Evolutionary conservation across 92 coral and sea anemone genomes (phyloP).

Genomic region (Porites cylindrica): DNA sequence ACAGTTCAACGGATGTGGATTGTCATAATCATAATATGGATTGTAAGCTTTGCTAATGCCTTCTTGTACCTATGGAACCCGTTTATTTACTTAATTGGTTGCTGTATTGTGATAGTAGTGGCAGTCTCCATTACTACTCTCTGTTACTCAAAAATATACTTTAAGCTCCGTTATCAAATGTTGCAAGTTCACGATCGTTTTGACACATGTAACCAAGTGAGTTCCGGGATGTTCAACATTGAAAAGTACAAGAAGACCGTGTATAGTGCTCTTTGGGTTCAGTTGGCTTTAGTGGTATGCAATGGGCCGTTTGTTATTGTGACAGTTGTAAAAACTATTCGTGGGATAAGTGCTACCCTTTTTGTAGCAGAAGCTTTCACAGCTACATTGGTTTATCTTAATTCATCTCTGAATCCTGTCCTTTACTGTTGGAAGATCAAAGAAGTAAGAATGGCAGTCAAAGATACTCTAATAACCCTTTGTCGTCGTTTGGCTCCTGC

Average conservation of each 20-base stretch:
- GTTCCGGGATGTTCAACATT: background rate
- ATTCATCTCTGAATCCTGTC: conserved; percentile 18
- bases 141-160: conserved; percentile 11
- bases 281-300: conserved; percentile 7
- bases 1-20: conserved; percentile 10
- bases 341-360: conserved; percentile 1
- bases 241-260: conserved; percentile 29
- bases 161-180: conserved; percentile 4
- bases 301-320: conserved; percentile 18
- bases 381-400: conserved; percentile 10
- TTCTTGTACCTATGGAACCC: conserved; percentile 3
- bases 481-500: background rate
- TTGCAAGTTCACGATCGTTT: conserved; percentile 3
- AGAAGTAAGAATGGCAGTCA: conserved; percentile 29
- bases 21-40: background rate
- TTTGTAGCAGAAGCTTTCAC: conserved; percentile 33
- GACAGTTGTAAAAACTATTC: conserved; percentile 4
- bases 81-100: background rate
- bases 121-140: background rate
- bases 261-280: conserved; percentile 30
- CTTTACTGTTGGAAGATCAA: conserved; percentile 38
- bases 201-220: background rate
- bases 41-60: conserved; percentile 25
- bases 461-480: background rate
- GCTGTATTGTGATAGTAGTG: background rate